Evolutionary conservation across 2,888 invertebrate species (phyloP), one percentile per base, ranked within the genome.

Genomic region (Acanthopleura granulata): DNA sequence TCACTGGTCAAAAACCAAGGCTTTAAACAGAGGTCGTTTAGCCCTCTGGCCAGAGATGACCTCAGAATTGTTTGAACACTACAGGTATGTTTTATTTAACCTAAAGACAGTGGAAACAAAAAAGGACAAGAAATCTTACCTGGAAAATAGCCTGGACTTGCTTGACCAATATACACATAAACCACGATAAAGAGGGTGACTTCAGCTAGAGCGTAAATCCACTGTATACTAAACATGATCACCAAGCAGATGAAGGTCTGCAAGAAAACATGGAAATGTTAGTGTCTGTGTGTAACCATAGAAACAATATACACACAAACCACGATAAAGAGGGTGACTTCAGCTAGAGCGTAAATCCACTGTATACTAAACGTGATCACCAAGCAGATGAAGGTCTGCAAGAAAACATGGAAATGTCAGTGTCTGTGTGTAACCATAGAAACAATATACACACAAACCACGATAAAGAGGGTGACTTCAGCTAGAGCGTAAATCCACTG

Each of bases 101-200:
- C n/a, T n/a, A n/a, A n/a, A n/a, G n/a, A n/a, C 61, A n/a, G 11
- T 61, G n/a, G 61, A 61, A 22, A 25, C 1, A 61, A 61, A n/a
- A 3, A 40, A 40, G 4, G 9, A 40, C 9, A n/a, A n/a, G n/a
- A n/a, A n/a, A 9, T 40, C 79, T 75, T 77, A 89, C 98, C 98
- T 0, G 97, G 97, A 88, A 96, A 97, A 12, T 97, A 96, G 6
- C 97, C 97, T 14, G 98, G 98, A 92, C 97, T 97, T 12, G 96
- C 96, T 73, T 96, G 95, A 66, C 97, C 97, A 80, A 98, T 97
- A 91, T 98, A 98, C 87, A 96, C 93, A 95, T 97, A 98, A 77
- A 98, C 93, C 73, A 96, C 91, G 90, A 96, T 94, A 78, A 97
- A 94, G 25, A 94, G 94, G 57, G 93, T 92, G 77, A 98, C 93